Percentiles rank a stretch among this genome's conserved stretches.
Conservation (phyloP, 2,888 invertebrate genomes). For the Agrotis puta region DNA sequence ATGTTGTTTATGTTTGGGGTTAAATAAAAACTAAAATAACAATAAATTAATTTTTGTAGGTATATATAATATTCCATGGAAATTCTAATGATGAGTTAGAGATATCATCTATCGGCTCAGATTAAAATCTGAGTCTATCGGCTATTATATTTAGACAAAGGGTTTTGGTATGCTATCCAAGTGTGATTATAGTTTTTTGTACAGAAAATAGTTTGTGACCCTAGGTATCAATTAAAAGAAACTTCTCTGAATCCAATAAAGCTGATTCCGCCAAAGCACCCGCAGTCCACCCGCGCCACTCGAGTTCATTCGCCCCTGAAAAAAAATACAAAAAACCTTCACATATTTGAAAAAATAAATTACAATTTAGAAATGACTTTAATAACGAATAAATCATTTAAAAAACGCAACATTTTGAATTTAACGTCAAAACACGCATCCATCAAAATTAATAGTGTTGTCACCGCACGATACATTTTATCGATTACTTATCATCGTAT, state of each 20-base stretch:
- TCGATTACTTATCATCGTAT: slow-evolving; percentile 75
- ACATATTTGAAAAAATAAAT: slow-evolving; percentile 46
- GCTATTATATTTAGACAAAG: background rate
- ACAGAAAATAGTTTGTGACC: background rate
- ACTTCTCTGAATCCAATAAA: slow-evolving; percentile 64
- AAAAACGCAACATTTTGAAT: slow-evolving; percentile 33
- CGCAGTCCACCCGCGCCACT: background rate
- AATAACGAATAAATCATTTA: slow-evolving; percentile 23
- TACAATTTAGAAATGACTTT: slow-evolving; percentile 26
- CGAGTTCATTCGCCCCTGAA: slow-evolving; percentile 59
- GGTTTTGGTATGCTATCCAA: too few relatives aligned
- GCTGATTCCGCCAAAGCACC: background rate
- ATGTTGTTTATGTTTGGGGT: background rate
- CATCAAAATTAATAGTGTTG: slow-evolving; percentile 82
- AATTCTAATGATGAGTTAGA: background rate
- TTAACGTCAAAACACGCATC: slow-evolving; percentile 68
- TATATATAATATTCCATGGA: background rate
- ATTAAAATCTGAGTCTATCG: too few relatives aligned
- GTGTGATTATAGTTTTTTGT: too few relatives aligned
- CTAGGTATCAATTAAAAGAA: slow-evolving; percentile 26
- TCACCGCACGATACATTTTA: slow-evolving; percentile 76
- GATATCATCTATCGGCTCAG: background rate
- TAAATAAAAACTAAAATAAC: background rate
- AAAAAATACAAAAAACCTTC: slow-evolving; percentile 55
- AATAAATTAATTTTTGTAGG: background rate